These are phyloP conservation scores for Brachypteracias leptosomus DNA, from an alignment of 2,113 vertebrate species.

Conservation along the genomic window DNA sequence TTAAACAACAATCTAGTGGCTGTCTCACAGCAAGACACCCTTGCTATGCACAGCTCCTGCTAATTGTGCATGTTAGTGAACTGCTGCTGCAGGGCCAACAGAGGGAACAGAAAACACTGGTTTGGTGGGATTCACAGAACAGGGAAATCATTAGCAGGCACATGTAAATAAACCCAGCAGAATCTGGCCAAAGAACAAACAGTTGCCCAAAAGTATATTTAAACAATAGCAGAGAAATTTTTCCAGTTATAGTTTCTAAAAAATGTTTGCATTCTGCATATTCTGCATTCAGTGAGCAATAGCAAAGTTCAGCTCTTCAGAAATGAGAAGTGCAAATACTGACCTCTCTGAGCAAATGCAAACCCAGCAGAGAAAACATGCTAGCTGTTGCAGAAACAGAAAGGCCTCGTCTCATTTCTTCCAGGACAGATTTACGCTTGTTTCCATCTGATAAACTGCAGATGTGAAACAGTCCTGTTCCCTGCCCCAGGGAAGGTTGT, in stretches of 20 bases:
- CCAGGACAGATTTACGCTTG: constrained; percentile 54
- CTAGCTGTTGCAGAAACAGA: constrained; percentile 58
- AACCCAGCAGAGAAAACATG: constrained; percentile 22
- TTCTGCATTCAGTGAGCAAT: not conserved
- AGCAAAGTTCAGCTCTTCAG: constrained; percentile 9
- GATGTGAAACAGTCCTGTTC: constrained; percentile 56
- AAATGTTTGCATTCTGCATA: constrained; percentile 4
- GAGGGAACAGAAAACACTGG: constrained; percentile 42
- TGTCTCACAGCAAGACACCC: not conserved
- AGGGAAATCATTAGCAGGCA: not conserved
- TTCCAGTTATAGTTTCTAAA: constrained; percentile 47
- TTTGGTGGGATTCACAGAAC: constrained; percentile 20
- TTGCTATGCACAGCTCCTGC: not conserved
- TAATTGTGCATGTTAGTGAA: not conserved
- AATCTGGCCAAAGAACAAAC: not conserved
- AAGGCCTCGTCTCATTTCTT: constrained; percentile 55
- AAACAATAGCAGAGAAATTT: not conserved
- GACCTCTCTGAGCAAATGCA: constrained; percentile 57
- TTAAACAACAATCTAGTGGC: not conserved
- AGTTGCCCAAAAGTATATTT: not conserved
- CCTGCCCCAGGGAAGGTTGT: constrained; percentile 55
- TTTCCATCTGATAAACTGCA: constrained; percentile 67
- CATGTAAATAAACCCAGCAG: not conserved
- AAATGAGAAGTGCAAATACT: constrained; percentile 37
- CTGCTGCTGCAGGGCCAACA: not conserved